Evolutionary conservation across 2,888 invertebrate species (phyloP), one percentile per base, ranked within the genome.

Genomic region (Polietes domitor): DNA sequence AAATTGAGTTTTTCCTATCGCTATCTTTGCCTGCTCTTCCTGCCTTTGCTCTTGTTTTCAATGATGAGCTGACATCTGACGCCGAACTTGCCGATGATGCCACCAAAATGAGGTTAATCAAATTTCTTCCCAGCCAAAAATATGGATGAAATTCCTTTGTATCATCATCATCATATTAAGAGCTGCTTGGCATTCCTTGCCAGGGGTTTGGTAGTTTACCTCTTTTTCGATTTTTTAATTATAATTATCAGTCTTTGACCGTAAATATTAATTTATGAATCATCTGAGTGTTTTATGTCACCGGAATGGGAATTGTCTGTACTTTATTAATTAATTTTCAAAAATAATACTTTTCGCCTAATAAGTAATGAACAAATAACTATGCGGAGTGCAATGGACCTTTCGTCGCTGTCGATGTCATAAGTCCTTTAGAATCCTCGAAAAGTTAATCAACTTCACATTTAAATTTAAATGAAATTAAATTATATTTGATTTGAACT

Each of bases 1-100:
- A 50, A 65, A 61, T 83, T 83, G 76, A 73, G 72, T 75, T 75
- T 74, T 77, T 32, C 41, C 41, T 21, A 28, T 53, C 19, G 53
- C 21, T 21, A 53, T 53, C 58, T 61, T 26, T 15, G 24, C 12
- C 5, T 55, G 17, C 7, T 17, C 10, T 21, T 10, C 12, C 24
- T 12, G 9, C 28, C 10, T 37, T 10, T 21, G 65, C 41, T 65
- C 10, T 43, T 65, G 65, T 21, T 19, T 19, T 58, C 41, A 21
- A 41, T 43, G 24, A 65, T 17, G 19, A 43, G 41, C 24, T 68
- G 68, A 68, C 68, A 68, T 68, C 21, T 68, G 68, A 68, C 43
- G 68, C 68, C 68, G 15, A 43, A 68, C 0, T 37, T 32, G 61
- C n/a, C 28, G 43, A 43, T 41, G 43, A 43, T 68, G 15, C 68